phyloP scores from a whole-genome alignment of 2,888 invertebrate genomes.

The Heliconius cydno region DNA sequence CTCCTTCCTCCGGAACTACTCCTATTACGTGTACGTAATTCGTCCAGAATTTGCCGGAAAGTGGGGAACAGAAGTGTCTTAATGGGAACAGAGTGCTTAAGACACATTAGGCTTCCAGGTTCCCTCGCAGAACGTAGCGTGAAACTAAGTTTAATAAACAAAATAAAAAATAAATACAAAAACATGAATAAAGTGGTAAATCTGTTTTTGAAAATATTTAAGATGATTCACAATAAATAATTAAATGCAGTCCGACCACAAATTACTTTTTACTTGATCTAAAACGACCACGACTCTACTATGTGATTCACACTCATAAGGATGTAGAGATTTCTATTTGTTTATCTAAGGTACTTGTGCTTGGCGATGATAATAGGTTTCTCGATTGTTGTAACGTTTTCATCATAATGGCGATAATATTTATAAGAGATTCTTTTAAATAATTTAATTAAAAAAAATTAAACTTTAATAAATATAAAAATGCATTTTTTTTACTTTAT shows the following conservation, averaged over 20 bases:
- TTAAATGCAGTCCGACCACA: not conserved
- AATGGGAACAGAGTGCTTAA: no score
- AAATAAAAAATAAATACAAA: not conserved
- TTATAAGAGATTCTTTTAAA: no score
- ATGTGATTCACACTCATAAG: conserved; percentile 8
- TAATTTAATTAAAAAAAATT: no score
- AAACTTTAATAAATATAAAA: no score
- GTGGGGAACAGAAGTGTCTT: no score
- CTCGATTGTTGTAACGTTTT: not conserved
- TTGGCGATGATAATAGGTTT: not conserved
- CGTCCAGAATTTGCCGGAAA: no score
- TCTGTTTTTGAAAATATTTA: not conserved
- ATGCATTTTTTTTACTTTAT: not conserved
- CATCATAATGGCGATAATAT: no score
- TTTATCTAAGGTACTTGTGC: not conserved
- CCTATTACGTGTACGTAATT: no score
- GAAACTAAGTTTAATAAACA: no score
- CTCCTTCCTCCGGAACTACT: no score
- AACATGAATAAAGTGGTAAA: not conserved
- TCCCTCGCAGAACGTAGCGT: no score
- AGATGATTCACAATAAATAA: conserved; percentile 9
- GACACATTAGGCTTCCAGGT: no score
- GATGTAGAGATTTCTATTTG: not conserved
- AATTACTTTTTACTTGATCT: not conserved
- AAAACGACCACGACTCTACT: not conserved